Percentiles rank a stretch among this genome's conserved stretches.
Evolutionary conservation across 2,888 invertebrate genomes (phyloP).

Genomic region (Quadroppia sp.): DNA sequence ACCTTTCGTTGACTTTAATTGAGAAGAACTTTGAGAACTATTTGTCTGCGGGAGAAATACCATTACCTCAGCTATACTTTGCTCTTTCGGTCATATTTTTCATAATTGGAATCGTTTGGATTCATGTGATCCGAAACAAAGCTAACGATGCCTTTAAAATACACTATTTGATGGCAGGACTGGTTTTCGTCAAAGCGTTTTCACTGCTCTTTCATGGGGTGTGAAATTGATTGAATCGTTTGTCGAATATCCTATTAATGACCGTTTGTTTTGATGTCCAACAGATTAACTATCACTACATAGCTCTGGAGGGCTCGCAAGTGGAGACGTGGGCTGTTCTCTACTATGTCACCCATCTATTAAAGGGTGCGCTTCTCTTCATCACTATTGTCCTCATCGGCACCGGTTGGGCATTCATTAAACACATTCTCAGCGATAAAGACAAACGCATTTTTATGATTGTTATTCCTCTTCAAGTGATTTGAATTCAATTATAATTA

Average conservation of each 20-base stretch:
- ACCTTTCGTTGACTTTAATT: slow-evolving; percentile 71
- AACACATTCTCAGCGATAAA: slow-evolving; percentile 89
- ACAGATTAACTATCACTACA: slow-evolving; percentile 68
- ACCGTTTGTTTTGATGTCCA: no score
- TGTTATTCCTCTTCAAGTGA: slow-evolving; percentile 90
- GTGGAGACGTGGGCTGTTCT: slow-evolving; percentile 96
- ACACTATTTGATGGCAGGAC: slow-evolving; percentile 91
- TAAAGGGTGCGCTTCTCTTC: slow-evolving; percentile 87
- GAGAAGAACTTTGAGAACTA: slow-evolving; percentile 78
- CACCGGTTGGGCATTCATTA: slow-evolving; percentile 98
- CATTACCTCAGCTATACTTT: slow-evolving; percentile 83
- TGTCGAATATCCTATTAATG: slow-evolving; percentile 37
- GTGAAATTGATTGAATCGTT: slow-evolving; percentile 47
- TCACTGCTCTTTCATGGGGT: slow-evolving; percentile 88
- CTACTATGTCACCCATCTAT: slow-evolving; percentile 94
- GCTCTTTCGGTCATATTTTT: slow-evolving; percentile 82
- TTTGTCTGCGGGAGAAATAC: slow-evolving; percentile 93
- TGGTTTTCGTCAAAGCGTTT: slow-evolving; percentile 84
- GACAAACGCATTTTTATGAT: slow-evolving; percentile 97
- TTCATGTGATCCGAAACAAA: slow-evolving; percentile 76
- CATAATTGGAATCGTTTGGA: slow-evolving; percentile 85
- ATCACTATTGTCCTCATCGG: slow-evolving; percentile 94
- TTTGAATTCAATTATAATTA: slow-evolving; percentile 38
- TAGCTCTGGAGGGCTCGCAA: slow-evolving; percentile 84
- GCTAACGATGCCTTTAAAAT: slow-evolving; percentile 72